These are phyloP conservation scores for Lepas anatifera DNA, from an alignment of 2,888 invertebrate genomes.

Conservation along the genomic window DNA sequence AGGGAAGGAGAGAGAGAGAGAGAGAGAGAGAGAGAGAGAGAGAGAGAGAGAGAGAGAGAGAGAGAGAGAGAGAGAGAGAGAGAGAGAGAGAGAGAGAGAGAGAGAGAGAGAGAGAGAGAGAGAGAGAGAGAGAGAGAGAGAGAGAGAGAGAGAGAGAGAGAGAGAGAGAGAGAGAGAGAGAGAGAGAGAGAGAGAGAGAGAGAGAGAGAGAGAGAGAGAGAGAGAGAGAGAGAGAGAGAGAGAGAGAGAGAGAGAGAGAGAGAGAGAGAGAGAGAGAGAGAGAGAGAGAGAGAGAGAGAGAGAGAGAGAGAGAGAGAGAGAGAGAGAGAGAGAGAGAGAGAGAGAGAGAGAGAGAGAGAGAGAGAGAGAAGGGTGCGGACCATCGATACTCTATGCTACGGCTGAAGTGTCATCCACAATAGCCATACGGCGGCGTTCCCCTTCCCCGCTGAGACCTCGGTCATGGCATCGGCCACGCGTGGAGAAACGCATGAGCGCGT, in stretches of 20 bases:
- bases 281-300: neutral
- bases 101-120: neutral
- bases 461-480: too few relatives aligned
- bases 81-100: neutral
- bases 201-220: neutral
- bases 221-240: neutral
- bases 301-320: neutral
- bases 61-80: neutral
- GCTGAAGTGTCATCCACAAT: too few relatives aligned
- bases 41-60: slow-evolving; percentile 10
- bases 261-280: neutral
- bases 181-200: neutral
- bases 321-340: neutral
- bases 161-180: neutral
- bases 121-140: neutral
- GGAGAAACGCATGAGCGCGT: too few relatives aligned
- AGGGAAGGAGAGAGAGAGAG: slow-evolving; percentile 12
- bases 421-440: too few relatives aligned
- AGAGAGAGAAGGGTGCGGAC: neutral
- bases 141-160: neutral
- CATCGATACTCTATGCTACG: too few relatives aligned
- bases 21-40: slow-evolving; percentile 10
- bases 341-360: neutral
- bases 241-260: neutral
- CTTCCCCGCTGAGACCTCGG: too few relatives aligned